Conservation (phyloP, 1,140 invertebrate species). For the Aphelinus atriplicis region DNA sequence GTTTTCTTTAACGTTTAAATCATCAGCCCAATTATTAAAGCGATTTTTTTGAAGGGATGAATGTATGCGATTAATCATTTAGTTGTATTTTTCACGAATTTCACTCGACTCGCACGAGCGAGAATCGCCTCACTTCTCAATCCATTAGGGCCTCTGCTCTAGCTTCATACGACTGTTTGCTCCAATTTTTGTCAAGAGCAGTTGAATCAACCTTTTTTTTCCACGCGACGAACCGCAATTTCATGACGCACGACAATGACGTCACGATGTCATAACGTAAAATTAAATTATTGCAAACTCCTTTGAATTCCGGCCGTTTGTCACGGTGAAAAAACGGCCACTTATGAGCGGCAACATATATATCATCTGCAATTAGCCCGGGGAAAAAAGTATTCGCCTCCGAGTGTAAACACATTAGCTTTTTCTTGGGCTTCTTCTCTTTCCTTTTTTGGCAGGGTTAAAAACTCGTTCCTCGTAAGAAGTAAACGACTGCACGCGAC, state of each 20-base stretch:
- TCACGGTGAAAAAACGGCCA: background rate
- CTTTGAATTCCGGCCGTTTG: background rate
- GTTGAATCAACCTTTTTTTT: conserved; percentile 9
- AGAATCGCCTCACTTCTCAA: no score
- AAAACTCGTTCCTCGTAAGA: background rate
- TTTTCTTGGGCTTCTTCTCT: background rate
- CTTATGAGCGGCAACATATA: background rate
- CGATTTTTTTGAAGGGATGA: no score
- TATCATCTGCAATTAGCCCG: background rate
- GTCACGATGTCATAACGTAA: conserved; percentile 5
- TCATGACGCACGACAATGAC: background rate
- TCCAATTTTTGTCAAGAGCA: conserved; percentile 16
- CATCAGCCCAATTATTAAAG: no score
- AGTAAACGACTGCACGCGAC: conserved; percentile 1
- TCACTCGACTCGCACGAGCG: no score
- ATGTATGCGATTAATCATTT: no score
- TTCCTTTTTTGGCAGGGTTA: background rate
- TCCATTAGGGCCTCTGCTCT: no score
- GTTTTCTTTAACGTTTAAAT: no score
- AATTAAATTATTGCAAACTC: conserved; percentile 28
- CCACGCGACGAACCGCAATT: background rate
- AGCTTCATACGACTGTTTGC: background rate
- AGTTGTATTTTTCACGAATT: no score
- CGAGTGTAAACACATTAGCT: background rate
- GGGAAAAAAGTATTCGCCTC: no score